These are phyloP conservation scores for Temnothorax nylanderi DNA, from an alignment of 1,140 invertebrate species.

Conservation along the genomic window DNA sequence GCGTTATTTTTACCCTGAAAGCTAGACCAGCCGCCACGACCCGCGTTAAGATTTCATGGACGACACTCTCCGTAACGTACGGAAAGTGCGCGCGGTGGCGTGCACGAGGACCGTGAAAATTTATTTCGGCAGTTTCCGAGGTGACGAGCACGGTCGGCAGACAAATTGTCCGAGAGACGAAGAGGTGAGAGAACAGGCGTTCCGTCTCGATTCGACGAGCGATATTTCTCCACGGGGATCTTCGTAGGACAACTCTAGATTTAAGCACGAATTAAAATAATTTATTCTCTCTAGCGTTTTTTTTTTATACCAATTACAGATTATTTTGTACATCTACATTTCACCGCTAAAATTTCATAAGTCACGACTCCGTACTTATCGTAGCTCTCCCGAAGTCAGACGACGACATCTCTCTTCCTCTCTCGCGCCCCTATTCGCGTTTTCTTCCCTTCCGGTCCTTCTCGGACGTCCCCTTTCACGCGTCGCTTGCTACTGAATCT, in stretches of 20 bases:
- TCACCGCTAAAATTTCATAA: not conserved
- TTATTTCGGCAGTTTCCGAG: slow-evolving; percentile 6
- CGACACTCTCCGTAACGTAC: slow-evolving; percentile 22
- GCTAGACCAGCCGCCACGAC: slow-evolving; percentile 35
- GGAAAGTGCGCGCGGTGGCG: not conserved
- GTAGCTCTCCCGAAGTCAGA: not conserved
- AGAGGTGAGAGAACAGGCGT: not conserved
- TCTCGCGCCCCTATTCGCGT: not conserved
- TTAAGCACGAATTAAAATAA: not conserved
- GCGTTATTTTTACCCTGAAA: slow-evolving; percentile 56
- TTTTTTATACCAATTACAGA: not conserved
- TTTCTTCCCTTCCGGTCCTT: slow-evolving; percentile 13
- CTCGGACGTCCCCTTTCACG: slow-evolving; percentile 49
- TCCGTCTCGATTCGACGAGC: not conserved
- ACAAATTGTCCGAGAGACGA: not conserved
- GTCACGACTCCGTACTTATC: slow-evolving; percentile 15
- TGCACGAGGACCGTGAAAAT: slow-evolving; percentile 29
- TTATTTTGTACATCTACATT: not conserved
- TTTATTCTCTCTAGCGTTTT: not conserved
- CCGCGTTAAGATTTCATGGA: slow-evolving; percentile 52
- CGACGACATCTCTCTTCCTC: not conserved
- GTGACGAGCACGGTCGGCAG: slow-evolving; percentile 3
- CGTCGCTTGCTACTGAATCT: slow-evolving; percentile 57
- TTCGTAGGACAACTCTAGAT: not conserved
- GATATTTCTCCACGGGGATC: not conserved